A percentile compares a stretch with the other conserved stretches of the same genome.
Conservation (phyloP, 2,888 invertebrate genomes). For the Agonopterix subpropinquella region DNA sequence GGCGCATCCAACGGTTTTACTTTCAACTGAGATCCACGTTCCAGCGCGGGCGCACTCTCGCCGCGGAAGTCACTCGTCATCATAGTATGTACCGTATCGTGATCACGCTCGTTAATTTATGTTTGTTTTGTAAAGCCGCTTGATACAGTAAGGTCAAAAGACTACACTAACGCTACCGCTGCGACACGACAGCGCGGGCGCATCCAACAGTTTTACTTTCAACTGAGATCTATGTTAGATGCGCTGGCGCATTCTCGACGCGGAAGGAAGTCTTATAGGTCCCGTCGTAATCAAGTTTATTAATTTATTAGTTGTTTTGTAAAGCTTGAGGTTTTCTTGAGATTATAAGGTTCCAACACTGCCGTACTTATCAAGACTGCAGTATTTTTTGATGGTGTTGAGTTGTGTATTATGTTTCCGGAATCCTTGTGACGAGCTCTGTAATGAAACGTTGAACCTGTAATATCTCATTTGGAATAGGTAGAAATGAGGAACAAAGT, state of each 20-base stretch:
- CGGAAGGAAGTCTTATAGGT: conserved; percentile 20
- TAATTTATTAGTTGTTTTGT: not conserved
- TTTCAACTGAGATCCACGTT: conserved; percentile 32
- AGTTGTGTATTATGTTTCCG: no score
- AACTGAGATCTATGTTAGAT: conserved; percentile 19
- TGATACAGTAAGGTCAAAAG: no score
- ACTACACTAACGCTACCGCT: no score
- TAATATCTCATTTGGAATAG: no score
- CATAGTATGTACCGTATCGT: conserved; percentile 1
- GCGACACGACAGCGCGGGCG: conserved; percentile 12
- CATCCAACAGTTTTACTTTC: conserved; percentile 45
- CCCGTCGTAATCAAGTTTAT: not conserved
- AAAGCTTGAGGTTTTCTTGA: no score
- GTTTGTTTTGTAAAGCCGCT: not conserved
- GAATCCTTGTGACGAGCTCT: no score
- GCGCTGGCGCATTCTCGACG: conserved; percentile 23
- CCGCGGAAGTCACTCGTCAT: conserved; percentile 23
- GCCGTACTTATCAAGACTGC: no score
- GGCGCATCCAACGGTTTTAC: conserved; percentile 36
- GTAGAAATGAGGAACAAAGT: no score
- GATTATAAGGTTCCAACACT: no score
- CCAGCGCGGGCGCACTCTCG: conserved; percentile 21
- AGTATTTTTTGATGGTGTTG: no score
- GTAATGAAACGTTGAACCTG: no score
- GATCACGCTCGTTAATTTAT: not conserved